Base-by-base conservation (phyloP, 2,888 invertebrate genomes). In the Acleris laterana region DNA sequence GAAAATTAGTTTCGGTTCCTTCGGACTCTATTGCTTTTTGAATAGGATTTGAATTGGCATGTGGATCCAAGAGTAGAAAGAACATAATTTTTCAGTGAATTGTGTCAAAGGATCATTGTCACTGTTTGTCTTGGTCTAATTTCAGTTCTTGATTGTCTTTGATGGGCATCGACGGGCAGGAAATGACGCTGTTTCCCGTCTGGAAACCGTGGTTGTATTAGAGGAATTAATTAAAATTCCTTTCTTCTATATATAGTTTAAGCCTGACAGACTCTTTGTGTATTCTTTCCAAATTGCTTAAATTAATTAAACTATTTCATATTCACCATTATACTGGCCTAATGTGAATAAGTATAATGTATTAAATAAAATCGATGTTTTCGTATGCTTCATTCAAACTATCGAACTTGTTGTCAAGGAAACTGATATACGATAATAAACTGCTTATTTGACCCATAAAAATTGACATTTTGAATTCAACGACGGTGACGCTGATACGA, bases 41-140 rank as follows among this genome's bases (percentile, higher is more conserved):
- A 28, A 17, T 46, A 61, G 6, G 49, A 44, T 61, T 51, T 7
- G 42, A 56, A 50, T 44, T 65, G 7, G 55, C 22, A 38, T 56
- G 60, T 19, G 11, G 25, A 25, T n/a, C 19, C 17, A 9, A 9
- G n/a, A 6, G 16, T 28, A 32, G 42, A 50, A 53, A 61, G 4
- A 25, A 7, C 44, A 65, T 65, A 44, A 32, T 44, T 66, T 19
- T 52, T 50, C 61, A 49, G 68, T 74, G 75, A 84, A 83, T 81
- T 77, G 79, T 82, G 82, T 79, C 81, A 78, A 68, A 79, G 75
- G 76, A 80, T 80, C 74, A 76, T 74, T 74, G 66, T 70, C 65
- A 65, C 57, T 75, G 75, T 77, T 74, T 77, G 70, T 75, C 72
- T 78, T 69, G 66, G 71, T 82, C 80, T 85, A 83, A 80, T 79